These are phyloP conservation scores for Rhogogaster chlorosoma DNA, from an alignment of 2,888 invertebrate genomes.

Conservation along the genomic window DNA sequence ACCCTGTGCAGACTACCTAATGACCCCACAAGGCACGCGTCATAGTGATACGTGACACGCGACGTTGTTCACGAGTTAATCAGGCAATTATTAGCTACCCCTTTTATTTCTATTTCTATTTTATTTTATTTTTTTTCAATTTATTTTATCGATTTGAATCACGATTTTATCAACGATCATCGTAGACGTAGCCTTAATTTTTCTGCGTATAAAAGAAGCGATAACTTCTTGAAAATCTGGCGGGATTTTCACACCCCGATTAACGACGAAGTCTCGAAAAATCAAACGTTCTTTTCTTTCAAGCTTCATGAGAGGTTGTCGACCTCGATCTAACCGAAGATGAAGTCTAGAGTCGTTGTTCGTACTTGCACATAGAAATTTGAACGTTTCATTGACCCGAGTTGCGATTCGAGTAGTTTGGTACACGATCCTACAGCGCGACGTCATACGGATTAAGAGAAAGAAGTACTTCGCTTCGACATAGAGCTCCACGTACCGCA, in stretches of 20 bases:
- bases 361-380: background rate
- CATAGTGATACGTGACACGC: slow-evolving; percentile 40
- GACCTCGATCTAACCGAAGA: background rate
- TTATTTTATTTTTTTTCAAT: too few relatives aligned
- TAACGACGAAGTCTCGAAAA: background rate
- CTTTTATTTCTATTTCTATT: background rate
- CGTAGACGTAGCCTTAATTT: too few relatives aligned
- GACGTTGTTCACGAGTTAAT: slow-evolving; percentile 6
- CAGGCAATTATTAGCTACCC: background rate
- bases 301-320: background rate
- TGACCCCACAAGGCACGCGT: slow-evolving; percentile 43
- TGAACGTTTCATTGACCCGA: background rate
- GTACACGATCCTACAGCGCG: background rate
- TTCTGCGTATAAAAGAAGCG: too few relatives aligned
- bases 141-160: background rate
- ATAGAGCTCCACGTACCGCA: background rate
- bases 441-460: background rate
- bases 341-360: background rate
- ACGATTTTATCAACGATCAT: too few relatives aligned
- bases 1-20: slow-evolving; percentile 23
- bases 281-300: background rate
- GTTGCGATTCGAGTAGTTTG: background rate
- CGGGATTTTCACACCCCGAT: background rate
- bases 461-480: background rate
- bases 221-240: background rate